A percentile compares a stretch with the other conserved stretches of the same genome.
Evolutionary conservation across 1,140 invertebrate species (phyloP).

Genomic region (Danaus plexippus): DNA sequence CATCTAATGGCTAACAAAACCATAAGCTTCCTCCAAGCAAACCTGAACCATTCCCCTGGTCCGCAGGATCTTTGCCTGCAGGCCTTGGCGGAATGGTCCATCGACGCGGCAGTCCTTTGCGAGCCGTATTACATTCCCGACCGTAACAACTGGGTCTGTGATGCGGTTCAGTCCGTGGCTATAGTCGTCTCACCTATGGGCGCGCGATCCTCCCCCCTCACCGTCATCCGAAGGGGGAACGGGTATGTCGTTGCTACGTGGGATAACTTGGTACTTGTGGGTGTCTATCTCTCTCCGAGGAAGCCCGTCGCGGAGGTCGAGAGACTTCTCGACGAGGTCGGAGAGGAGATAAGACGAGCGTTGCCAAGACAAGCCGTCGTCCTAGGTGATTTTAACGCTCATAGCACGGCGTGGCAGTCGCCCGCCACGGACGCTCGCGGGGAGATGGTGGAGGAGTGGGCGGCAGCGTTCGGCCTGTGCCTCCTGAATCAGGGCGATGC

Average conservation of each 20-base stretch:
- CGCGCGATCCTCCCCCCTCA: slow-evolving; percentile 8
- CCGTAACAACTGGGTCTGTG: no score
- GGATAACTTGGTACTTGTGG: slow-evolving; percentile 9
- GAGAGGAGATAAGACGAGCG: slow-evolving; percentile 5
- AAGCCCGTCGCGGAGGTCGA: slow-evolving; percentile 6
- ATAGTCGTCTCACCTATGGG: slow-evolving; percentile 5
- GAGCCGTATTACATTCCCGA: no score
- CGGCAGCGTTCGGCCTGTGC: slow-evolving; percentile 18
- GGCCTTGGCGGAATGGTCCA: no score
- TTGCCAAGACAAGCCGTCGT: slow-evolving; percentile 15
- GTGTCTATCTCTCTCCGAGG: slow-evolving; percentile 18
- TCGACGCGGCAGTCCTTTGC: no score
- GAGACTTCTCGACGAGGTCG: slow-evolving; percentile 13
- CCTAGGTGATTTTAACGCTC: slow-evolving; percentile 26
- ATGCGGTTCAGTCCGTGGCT: neutral
- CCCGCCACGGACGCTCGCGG: slow-evolving; percentile 11
- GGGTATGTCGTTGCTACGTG: slow-evolving; percentile 16
- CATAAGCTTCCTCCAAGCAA: no score
- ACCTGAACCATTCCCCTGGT: no score
- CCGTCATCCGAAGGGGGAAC: slow-evolving; percentile 2
- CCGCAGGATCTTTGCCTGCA: no score
- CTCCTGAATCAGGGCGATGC: slow-evolving; percentile 24
- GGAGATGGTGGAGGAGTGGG: slow-evolving; percentile 15
- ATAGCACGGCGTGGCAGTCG: slow-evolving; percentile 16
- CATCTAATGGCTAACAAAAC: no score